Base-by-base conservation (phyloP, 2,797 vertebrate species). In the Sebastes umbrosus region DNA sequence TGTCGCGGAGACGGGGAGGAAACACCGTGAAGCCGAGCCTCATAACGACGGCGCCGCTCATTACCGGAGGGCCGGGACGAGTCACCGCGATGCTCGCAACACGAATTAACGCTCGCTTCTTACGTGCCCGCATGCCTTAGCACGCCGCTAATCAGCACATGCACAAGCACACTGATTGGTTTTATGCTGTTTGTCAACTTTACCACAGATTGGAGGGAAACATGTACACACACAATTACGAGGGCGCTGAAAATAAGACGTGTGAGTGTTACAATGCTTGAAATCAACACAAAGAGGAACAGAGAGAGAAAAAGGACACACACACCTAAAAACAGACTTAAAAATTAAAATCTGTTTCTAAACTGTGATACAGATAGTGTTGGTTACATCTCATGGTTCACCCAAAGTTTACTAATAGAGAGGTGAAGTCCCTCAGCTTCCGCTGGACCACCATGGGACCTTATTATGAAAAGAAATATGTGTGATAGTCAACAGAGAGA, bases 1-100 rank as follows among this genome's bases (percentile, higher is more conserved):
- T 92, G 88, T 91, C 77, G 77, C 91, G 77, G 89, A 93, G 87
- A 92, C 63, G 74, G 83, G 74, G 79, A 90, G 88, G 92, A 87
- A 89, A 84, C 84, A 84, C 85, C 46, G 81, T 77, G 88, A 91
- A 90, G 88, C 88, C 32, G 87, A 91, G 88, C 90, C 81, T 75
- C 88, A 79, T 82, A 89, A 89, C 88, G 46, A 68, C 75, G 69
- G 39, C 71, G 60, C 83, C 83, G 92, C 92, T 93, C 93, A 93
- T 94, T 94, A 94, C 86, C 71, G 58, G 66, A 84, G 79, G 91
- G 84, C 87, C 84, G 77, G 88, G 88, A 89, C 72, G 66, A 91
- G 88, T 85, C 86, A 72, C 80, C 11, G 69, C 5, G 66, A 87
- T 73, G 86, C 89, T 91, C 74, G 65, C 90, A 90, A 90, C 90